phyloP scores from a whole-genome alignment of 2,888 invertebrate genomes.

The Volucella zonaria region DNA sequence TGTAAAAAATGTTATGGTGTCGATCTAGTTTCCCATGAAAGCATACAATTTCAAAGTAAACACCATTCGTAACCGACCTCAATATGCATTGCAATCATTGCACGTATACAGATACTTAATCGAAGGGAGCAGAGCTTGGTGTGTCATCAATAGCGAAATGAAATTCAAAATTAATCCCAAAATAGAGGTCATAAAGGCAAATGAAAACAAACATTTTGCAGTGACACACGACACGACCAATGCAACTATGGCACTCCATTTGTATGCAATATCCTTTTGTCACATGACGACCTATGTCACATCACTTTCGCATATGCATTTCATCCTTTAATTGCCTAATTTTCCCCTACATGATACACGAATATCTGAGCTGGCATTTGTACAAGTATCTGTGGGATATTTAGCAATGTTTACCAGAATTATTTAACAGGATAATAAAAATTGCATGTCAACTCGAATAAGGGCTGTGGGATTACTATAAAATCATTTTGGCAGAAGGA shows the following conservation, averaged over 20 bases:
- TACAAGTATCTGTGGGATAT: constrained; percentile 51
- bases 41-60: too few species aligned
- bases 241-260: constrained; percentile 9
- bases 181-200: constrained; percentile 68
- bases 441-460: constrained; percentile 29
- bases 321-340: constrained; percentile 62
- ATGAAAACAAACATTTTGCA: constrained; percentile 62
- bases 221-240: constrained; percentile 58
- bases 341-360: background rate
- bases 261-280: constrained; percentile 22
- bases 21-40: too few species aligned
- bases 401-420: constrained; percentile 67
- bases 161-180: constrained; percentile 48
- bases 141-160: background rate
- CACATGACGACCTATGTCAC: constrained; percentile 33
- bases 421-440: constrained; percentile 67
- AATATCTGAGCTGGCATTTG: constrained; percentile 16
- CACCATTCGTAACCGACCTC: too few species aligned
- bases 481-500: constrained; percentile 20
- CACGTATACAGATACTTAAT: too few species aligned
- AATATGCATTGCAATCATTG: too few species aligned
- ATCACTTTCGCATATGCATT: constrained; percentile 36
- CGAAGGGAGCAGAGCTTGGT: too few species aligned
- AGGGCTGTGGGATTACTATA: constrained; percentile 18
- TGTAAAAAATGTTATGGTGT: too few species aligned